Conservation (phyloP, 2,113 vertebrate genomes). For the Lampris megalopsis region DNA sequence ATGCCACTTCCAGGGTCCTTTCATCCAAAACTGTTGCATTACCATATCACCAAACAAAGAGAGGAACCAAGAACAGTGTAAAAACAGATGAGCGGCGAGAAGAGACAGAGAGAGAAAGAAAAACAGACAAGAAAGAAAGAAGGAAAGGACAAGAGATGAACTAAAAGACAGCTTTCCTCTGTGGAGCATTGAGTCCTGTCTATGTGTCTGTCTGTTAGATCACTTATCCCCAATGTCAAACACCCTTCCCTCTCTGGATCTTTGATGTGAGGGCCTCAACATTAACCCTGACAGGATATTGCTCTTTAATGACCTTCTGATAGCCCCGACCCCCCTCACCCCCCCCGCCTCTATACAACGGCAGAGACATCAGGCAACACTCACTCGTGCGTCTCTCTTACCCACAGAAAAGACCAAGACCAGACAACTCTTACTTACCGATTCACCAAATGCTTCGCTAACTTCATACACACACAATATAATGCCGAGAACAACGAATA, state of each 20-base stretch:
- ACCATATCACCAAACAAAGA: not conserved
- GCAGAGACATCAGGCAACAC: slow-evolving; percentile 31
- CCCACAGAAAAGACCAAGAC: not conserved
- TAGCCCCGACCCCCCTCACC: slow-evolving; percentile 11
- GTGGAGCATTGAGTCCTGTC: slow-evolving; percentile 14
- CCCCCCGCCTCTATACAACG: not conserved
- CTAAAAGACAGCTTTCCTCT: slow-evolving; percentile 31
- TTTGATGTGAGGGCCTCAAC: slow-evolving; percentile 48
- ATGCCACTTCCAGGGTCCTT: too few relatives aligned
- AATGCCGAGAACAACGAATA: not conserved
- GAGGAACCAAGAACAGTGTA: not conserved
- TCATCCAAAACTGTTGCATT: too few relatives aligned
- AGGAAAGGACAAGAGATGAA: slow-evolving; percentile 41
- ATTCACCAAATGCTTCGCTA: too few relatives aligned
- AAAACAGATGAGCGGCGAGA: not conserved
- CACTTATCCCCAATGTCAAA: slow-evolving; percentile 39
- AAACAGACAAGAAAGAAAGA: slow-evolving; percentile 6
- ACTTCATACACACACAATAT: not conserved
- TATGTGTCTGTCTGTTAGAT: slow-evolving; percentile 39
- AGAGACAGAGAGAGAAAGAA: slow-evolving; percentile 9
- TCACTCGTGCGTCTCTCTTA: not conserved
- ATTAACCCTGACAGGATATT: slow-evolving; percentile 57
- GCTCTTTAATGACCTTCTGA: slow-evolving; percentile 56
- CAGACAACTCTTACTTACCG: too few relatives aligned
- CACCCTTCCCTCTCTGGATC: slow-evolving; percentile 15